Evolutionary conservation across 2,797 vertebrate species (phyloP), one percentile per base, ranked within the genome.

Genomic region (Babyrousa celebensis): DNA sequence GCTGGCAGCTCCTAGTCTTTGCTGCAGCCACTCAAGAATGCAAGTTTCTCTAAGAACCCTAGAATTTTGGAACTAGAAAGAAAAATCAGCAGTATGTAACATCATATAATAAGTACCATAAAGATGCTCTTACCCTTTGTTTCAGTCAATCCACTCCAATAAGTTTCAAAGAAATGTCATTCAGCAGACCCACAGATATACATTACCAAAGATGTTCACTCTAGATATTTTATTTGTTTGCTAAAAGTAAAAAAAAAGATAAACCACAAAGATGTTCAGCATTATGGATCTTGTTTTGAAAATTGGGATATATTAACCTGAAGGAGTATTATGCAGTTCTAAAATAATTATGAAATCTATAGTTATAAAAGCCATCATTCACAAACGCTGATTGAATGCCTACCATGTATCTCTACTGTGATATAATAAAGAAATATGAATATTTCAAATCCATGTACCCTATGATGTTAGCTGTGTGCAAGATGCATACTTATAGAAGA

Each of bases 21-120:
- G 48, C 70, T 80, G 15, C n/a, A 87, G 52, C 71, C 52, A 85
- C 18, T 32, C 67, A 71, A 94, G 67, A 85, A 80, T 74, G 52
- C 43, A 54, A 72, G 23, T 74, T 52, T 84, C 36, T 90, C 43
- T 86, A 82, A 91, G 74, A 97, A 91, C 68, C 63, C n/a, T 85
- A 68, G 36, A 86, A 91, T 82, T 94, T 80, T 77, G 18, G 27
- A 89, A 95, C 63, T 20, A 95, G 85, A n/a, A 93, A 85, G 63
- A 77, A 96, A 91, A 92, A 58, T 32, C n/a, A 79, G 32, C 21
- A 67, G 16, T 71, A 14, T 79, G 3, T 91, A 83, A 58, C 25
- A 60, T 15, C 70, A 23, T 80, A 2, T 93, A 86, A 48, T 32
- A 92, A 83, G 56, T 86, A 67, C 86, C 68, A 16, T 68, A 71